Evolutionary conservation across 2,797 vertebrate genomes (phyloP).

Genomic region (Lagorchestes hirsutus): DNA sequence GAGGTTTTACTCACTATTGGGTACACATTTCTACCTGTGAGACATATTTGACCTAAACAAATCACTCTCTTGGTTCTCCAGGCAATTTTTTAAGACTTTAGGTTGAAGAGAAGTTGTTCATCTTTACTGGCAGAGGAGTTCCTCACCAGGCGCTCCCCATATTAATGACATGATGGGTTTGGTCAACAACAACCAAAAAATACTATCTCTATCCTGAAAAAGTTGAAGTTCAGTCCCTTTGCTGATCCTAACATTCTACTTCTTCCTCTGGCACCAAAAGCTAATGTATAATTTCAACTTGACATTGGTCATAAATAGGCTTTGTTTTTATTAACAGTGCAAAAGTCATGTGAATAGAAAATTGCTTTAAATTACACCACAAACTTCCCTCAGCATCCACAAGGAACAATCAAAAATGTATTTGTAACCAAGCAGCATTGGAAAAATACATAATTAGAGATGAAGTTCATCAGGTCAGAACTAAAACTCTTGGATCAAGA

Average conservation of each 20-base stretch:
- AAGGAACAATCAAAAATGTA: neutral
- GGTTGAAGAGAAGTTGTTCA: too few species aligned
- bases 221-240: too few species aligned
- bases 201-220: too few species aligned
- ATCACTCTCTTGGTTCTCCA: neutral
- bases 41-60: neutral
- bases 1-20: neutral
- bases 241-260: neutral
- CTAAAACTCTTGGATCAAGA: neutral
- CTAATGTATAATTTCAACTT: neutral
- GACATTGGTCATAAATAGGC: too few species aligned
- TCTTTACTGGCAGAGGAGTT: too few species aligned
- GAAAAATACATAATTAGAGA: neutral
- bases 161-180: too few species aligned
- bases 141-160: too few species aligned
- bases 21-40: neutral
- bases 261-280: neutral
- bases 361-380: neutral
- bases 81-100: too few species aligned
- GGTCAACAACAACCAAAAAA: too few species aligned
- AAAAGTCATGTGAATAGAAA: neutral
- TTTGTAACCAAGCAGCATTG: neutral
- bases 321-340: neutral
- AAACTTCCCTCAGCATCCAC: neutral
- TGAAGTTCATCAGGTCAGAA: neutral